Percentiles rank a stretch among this genome's conserved stretches.
These are phyloP conservation scores for Pelobates cultripes DNA, from an alignment of 2,797 vertebrate species.

Conservation along the genomic window DNA sequence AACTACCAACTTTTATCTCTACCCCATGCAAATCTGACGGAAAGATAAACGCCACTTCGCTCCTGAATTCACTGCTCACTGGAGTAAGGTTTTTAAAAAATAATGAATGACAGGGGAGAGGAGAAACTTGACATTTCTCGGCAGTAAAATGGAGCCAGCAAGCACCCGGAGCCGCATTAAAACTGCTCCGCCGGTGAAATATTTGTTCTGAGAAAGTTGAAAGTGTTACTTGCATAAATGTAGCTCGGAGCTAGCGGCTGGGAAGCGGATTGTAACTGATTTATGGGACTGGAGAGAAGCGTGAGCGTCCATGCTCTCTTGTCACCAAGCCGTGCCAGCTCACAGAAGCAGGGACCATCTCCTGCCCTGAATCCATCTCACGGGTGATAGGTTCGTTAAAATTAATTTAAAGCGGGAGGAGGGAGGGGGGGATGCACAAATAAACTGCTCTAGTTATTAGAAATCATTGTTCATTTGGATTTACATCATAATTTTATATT, in stretches of 20 bases:
- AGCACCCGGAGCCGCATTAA: conserved; percentile 33
- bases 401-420: no score
- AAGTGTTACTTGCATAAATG: background rate
- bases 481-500: no score
- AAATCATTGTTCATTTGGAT: no score
- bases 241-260: conserved; percentile 17
- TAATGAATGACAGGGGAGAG: conserved; percentile 16
- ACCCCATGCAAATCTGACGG: background rate
- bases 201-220: background rate
- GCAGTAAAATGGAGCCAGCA: conserved; percentile 17
- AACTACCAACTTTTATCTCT: conserved; percentile 22
- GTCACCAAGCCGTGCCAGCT: conserved; percentile 4
- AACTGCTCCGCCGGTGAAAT: background rate
- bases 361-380: conserved; percentile 3
- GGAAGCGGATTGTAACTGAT: conserved; percentile 1
- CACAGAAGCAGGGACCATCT: background rate
- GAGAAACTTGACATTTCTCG: conserved; percentile 38
- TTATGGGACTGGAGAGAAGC: conserved; percentile 20
- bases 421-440: no score
- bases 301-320: conserved; percentile 1
- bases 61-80: conserved; percentile 1
- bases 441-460: no score
- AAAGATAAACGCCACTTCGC: background rate
- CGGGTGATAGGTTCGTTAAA: background rate
- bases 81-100: conserved; percentile 1